A percentile compares a stretch with the other conserved stretches of the same genome.
These are phyloP conservation scores for Leptura quadrifasciata DNA, from an alignment of 2,888 invertebrate species.

Conservation along the genomic window DNA sequence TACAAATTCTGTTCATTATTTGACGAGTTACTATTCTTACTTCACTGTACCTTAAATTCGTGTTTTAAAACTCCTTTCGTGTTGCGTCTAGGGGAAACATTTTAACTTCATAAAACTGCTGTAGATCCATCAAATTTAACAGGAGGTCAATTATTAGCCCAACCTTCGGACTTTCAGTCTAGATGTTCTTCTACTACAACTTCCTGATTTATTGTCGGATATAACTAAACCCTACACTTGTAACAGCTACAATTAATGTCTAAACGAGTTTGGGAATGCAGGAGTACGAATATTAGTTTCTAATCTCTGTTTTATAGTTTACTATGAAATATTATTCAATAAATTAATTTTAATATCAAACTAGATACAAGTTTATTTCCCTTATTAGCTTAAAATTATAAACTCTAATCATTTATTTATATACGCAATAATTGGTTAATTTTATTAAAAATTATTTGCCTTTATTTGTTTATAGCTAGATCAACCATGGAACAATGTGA, in stretches of 20 bases:
- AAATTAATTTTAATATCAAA: no score
- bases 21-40: no score
- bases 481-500: no score
- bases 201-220: conserved; percentile 53
- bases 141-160: conserved; percentile 29
- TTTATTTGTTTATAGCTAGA: no score
- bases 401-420: no score
- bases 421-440: no score
- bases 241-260: conserved; percentile 39
- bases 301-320: neutral
- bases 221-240: conserved; percentile 53
- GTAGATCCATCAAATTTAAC: conserved; percentile 29
- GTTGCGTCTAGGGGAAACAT: neutral
- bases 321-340: no score
- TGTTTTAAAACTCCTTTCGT: neutral
- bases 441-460: no score
- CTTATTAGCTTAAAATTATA: no score
- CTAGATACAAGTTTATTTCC: no score
- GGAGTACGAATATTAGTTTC: conserved; percentile 11
- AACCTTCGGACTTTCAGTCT: conserved; percentile 41
- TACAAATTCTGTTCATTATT: no score
- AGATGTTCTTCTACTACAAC: conserved; percentile 44
- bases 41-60: neutral
- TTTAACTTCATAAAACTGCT: conserved; percentile 7
- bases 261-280: conserved; percentile 34